Conservation (phyloP, 2,888 invertebrate species). For the Encarsia formosa region DNA sequence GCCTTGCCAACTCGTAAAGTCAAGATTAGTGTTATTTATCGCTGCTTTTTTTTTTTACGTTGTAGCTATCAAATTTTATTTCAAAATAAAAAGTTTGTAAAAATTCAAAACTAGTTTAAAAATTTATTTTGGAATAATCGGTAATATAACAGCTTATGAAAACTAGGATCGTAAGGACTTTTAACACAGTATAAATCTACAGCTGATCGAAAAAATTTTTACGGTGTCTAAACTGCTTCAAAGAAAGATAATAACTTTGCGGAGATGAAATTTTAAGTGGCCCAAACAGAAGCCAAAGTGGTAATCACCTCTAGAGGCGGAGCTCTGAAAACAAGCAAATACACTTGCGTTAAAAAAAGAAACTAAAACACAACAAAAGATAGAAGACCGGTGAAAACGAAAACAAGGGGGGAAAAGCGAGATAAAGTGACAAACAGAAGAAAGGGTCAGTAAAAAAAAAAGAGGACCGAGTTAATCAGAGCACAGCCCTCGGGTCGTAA, state of each 20-base stretch:
- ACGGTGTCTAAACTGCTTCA: background rate
- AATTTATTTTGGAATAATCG: no score
- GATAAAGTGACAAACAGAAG: background rate
- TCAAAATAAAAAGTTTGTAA: no score
- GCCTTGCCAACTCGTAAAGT: no score
- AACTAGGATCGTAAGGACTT: no score
- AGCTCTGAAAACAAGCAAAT: slow-evolving; percentile 6
- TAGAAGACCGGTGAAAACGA: background rate
- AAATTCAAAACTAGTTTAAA: no score
- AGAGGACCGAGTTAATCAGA: slow-evolving; percentile 26
- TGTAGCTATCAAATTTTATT: no score
- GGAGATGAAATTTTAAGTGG: slow-evolving; percentile 3
- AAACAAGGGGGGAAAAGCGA: background rate
- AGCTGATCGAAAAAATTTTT: no score
- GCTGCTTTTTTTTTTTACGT: no score
- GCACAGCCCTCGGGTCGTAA: slow-evolving; percentile 25
- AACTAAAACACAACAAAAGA: slow-evolving; percentile 8
- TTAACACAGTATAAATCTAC: no score
- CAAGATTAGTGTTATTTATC: no score
- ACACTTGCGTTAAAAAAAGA: background rate
- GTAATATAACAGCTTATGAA: no score
- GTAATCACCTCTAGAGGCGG: slow-evolving; percentile 3
- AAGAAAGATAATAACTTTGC: background rate
- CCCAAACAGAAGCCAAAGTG: background rate
- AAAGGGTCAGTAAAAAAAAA: background rate